Evolutionary conservation across 2,797 vertebrate species (phyloP).

Genomic region (Spatula versicolor): DNA sequence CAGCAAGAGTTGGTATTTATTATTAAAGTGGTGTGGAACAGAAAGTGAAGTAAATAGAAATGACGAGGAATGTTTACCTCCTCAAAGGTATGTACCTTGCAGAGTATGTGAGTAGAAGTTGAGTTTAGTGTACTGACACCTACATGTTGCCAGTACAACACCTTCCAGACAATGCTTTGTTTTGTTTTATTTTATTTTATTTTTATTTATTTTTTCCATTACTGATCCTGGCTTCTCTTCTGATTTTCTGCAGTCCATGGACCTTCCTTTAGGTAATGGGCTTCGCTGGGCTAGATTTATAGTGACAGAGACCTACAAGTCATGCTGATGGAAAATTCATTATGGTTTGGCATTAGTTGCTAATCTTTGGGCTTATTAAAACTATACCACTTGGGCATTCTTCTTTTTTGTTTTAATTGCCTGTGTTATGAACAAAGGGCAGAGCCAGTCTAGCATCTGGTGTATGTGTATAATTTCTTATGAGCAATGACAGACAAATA

Average conservation of each 20-base stretch:
- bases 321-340: constrained; percentile 66
- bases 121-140: neutral
- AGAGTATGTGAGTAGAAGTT: neutral
- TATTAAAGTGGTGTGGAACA: neutral
- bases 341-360: constrained; percentile 58
- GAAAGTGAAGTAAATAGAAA: neutral
- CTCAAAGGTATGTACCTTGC: neutral
- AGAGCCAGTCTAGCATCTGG: constrained; percentile 41
- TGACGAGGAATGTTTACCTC: neutral
- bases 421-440: constrained; percentile 39
- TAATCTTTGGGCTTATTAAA: constrained; percentile 63
- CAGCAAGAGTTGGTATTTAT: neutral
- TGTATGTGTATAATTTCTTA: constrained; percentile 9
- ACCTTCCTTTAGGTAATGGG: constrained; percentile 18
- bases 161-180: neutral
- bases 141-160: neutral
- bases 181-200: neutral
- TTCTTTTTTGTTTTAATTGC: constrained; percentile 61
- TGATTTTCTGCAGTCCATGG: neutral
- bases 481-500: constrained; percentile 46
- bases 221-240: neutral
- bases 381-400: constrained; percentile 33
- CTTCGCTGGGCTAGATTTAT: constrained; percentile 22
- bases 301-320: constrained; percentile 21
- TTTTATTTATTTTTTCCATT: neutral